Percentiles rank a stretch among this genome's conserved stretches.
These are phyloP conservation scores for Carabus problematicus DNA, from an alignment of 2,888 invertebrate species.

Conservation along the genomic window DNA sequence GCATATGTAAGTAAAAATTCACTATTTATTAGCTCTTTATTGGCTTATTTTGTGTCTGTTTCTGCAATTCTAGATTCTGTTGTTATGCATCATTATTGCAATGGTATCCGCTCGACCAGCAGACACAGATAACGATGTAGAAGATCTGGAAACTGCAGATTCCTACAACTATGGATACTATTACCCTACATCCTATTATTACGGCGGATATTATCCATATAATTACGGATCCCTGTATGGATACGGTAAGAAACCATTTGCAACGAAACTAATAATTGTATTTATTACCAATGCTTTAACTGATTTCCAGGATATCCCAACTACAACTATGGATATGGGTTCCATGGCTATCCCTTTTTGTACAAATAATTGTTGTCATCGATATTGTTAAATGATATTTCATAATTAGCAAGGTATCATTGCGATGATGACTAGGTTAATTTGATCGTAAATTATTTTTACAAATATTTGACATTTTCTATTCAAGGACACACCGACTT, in stretches of 20 bases:
- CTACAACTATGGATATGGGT: slow-evolving; percentile 12
- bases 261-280: no score
- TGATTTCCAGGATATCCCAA: not conserved
- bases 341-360: slow-evolving; percentile 8
- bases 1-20: no score
- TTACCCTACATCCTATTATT: slow-evolving; percentile 6
- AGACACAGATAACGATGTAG: not conserved
- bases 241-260: not conserved
- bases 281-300: no score
- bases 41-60: no score
- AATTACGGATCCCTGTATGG: slow-evolving; percentile 5
- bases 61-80: no score
- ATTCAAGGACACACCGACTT: not conserved
- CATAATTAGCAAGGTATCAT: not conserved
- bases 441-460: not conserved
- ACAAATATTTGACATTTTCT: not conserved
- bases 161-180: slow-evolving; percentile 29
- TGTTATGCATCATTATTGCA: not conserved
- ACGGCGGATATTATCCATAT: slow-evolving; percentile 28
- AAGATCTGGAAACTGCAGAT: slow-evolving; percentile 22
- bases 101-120: slow-evolving; percentile 18
- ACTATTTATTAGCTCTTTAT: no score
- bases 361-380: not conserved
- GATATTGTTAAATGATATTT: not conserved
- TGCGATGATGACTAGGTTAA: not conserved